phyloP scores from a whole-genome alignment of 2,113 vertebrate species.

The Triplophysa rosa region DNA sequence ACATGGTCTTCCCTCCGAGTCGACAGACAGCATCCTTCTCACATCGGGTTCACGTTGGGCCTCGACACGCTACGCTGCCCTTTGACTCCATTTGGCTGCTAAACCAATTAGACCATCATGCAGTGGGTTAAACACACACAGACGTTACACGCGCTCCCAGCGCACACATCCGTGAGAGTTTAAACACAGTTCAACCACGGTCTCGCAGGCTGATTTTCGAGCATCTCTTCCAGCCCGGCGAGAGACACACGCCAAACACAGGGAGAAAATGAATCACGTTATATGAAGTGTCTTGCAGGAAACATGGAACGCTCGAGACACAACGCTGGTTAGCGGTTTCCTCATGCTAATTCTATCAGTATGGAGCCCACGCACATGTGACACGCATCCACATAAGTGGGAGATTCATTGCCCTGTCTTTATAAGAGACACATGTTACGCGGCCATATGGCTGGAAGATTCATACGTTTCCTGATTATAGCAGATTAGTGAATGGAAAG shows the following conservation, averaged over 20 bases:
- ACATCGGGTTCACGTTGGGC: conserved; percentile 79
- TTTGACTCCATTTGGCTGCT: conserved; percentile 74
- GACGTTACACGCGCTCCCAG: conserved; percentile 31
- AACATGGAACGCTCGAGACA: conserved; percentile 64
- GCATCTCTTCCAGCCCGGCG: neutral
- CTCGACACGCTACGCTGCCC: conserved; percentile 75
- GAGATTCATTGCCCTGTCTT: conserved; percentile 68
- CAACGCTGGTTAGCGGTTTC: conserved; percentile 69
- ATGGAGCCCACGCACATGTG: conserved; percentile 65
- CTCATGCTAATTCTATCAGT: conserved; percentile 75
- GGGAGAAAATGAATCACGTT: conserved; percentile 67
- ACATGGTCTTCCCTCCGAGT: conserved; percentile 67
- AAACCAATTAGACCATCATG: conserved; percentile 81
- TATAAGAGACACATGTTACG: conserved; percentile 67
- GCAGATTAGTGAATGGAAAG: conserved; percentile 39
- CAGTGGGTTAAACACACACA: conserved; percentile 71
- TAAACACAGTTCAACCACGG: conserved; percentile 43
- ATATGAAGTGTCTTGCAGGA: conserved; percentile 64
- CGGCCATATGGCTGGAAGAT: conserved; percentile 62
- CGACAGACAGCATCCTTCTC: conserved; percentile 59
- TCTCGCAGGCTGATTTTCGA: conserved; percentile 15
- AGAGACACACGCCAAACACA: conserved; percentile 45
- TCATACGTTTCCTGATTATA: conserved; percentile 44
- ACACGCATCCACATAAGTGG: conserved; percentile 66
- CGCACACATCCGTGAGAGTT: conserved; percentile 51